phyloP scores from a whole-genome alignment of 2,113 vertebrate genomes.

The Elaphurus davidianus region DNA sequence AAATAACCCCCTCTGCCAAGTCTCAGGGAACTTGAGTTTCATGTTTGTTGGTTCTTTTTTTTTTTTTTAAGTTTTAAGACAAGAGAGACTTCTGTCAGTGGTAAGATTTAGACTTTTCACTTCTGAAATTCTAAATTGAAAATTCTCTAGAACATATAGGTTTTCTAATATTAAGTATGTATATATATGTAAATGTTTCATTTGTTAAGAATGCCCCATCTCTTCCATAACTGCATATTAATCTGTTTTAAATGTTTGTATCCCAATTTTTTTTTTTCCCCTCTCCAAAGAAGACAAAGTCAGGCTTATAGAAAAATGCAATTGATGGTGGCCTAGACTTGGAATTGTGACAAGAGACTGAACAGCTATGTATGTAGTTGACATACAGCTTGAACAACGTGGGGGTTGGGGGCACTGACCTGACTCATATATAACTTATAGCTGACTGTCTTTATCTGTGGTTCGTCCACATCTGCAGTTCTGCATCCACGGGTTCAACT shows the following conservation, averaged over 20 bases:
- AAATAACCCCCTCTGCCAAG: not conserved
- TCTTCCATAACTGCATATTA: not conserved
- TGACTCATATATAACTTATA: not conserved
- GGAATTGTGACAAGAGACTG: constrained; percentile 30
- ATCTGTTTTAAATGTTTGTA: not conserved
- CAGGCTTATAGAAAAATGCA: not conserved
- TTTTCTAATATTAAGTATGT: not conserved
- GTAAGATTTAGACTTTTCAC: not conserved
- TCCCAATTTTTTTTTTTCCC: not conserved
- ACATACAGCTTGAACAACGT: not conserved
- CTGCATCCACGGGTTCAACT: not conserved
- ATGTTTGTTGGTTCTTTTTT: not conserved
- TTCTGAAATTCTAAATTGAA: constrained; percentile 8
- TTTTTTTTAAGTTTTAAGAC: not conserved
- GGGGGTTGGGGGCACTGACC: not conserved
- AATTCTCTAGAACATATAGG: not conserved
- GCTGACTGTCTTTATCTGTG: not conserved
- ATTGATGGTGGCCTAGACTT: not conserved
- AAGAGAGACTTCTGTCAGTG: not conserved
- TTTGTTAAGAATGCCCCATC: not conserved
- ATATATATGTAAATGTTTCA: not conserved
- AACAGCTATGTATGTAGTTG: not conserved
- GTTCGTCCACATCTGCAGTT: not conserved
- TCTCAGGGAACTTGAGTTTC: not conserved
- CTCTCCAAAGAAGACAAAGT: not conserved